phyloP scores from a whole-genome alignment of 2,113 vertebrate genomes.

The Campylomormyrus numenius region DNA sequence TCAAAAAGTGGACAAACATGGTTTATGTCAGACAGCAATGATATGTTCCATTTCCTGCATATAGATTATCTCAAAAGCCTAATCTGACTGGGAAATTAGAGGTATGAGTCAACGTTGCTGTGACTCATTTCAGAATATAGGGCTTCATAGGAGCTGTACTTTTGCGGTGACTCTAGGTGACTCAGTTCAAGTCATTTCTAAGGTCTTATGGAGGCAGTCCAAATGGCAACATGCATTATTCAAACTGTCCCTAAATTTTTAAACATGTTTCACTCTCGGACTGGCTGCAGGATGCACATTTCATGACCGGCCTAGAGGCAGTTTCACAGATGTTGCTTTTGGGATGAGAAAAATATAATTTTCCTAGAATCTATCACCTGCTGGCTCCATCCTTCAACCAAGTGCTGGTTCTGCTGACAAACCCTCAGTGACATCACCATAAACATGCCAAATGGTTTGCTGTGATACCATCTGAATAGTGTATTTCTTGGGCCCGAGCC shows the following conservation, averaged over 20 bases:
- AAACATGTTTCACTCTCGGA: conserved; percentile 9
- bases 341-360: conserved; percentile 1
- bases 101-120: neutral
- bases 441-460: neutral
- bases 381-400: neutral
- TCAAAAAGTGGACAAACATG: neutral
- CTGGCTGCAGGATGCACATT: conserved; percentile 9
- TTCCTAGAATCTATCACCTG: neutral
- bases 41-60: neutral
- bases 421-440: neutral
- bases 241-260: conserved; percentile 24
- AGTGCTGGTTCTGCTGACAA: neutral
- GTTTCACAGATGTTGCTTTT: neutral
- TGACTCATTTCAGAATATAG: neutral
- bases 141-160: neutral
- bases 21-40: neutral
- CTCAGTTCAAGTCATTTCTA: neutral
- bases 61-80: neutral
- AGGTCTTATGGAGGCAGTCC: neutral
- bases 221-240: conserved; percentile 34
- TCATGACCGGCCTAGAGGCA: neutral
- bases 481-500: neutral
- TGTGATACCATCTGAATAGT: neutral
- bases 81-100: neutral
- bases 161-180: neutral